Percentiles rank a stretch among this genome's conserved stretches.
Conservation (phyloP, 2,113 vertebrate species). For the Leuciscus idus region DNA sequence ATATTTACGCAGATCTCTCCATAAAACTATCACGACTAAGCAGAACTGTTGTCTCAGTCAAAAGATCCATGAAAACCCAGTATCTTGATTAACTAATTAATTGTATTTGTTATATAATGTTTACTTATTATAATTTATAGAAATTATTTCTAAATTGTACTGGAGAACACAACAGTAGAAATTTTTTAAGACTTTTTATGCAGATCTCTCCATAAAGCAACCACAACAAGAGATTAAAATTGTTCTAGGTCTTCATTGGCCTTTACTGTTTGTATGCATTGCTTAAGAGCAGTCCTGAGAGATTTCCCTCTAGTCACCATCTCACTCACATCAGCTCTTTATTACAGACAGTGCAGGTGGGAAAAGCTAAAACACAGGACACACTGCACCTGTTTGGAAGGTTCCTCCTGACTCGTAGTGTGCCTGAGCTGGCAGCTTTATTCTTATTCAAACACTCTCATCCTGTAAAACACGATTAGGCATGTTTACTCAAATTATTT, state of each 20-base stretch:
- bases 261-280: conserved; percentile 32
- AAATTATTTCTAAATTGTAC: too few relatives aligned
- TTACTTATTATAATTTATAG: too few relatives aligned
- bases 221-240: background rate
- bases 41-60: background rate
- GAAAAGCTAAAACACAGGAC: conserved; percentile 19
- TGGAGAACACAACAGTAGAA: too few relatives aligned
- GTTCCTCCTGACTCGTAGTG: background rate
- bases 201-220: background rate
- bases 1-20: background rate
- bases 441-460: conserved; percentile 33
- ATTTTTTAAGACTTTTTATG: background rate
- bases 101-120: too few relatives aligned
- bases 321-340: conserved; percentile 18
- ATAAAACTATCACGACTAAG: background rate
- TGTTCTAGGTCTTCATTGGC: background rate
- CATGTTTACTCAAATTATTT: conserved; percentile 23
- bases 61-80: too few relatives aligned
- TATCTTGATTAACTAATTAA: too few relatives aligned
- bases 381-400: background rate
- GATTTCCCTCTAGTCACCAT: background rate
- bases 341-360: background rate
- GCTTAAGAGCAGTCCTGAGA: conserved; percentile 29
- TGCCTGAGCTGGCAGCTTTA: background rate
- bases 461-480: conserved; percentile 7